phyloP scores from a whole-genome alignment of 2,888 invertebrate genomes.

The Tiliacea citrago region DNA sequence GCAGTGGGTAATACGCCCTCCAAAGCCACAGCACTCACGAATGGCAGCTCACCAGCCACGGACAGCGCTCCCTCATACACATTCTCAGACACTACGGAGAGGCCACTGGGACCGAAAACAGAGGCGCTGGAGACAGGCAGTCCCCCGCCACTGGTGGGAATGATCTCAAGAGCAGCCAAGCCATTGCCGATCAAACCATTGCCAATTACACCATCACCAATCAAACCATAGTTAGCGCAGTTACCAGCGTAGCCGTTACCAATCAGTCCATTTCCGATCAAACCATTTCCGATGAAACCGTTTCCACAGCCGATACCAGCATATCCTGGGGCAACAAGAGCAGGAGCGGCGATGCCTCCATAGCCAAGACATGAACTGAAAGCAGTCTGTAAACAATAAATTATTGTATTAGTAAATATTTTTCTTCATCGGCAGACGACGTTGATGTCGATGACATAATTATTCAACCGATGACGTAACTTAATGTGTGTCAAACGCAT shows the following conservation, averaged over 20 bases:
- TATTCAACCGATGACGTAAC: not conserved
- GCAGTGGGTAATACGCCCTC: too few species aligned
- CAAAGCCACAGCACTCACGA: constrained; percentile 49
- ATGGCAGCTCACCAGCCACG: constrained; percentile 57
- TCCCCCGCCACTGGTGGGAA: constrained; percentile 56
- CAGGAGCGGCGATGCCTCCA: not conserved
- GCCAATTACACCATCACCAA: too few species aligned
- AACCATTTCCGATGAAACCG: too few species aligned
- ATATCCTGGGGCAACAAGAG: constrained; percentile 12
- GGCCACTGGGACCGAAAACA: constrained; percentile 44
- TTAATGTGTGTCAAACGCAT: not conserved
- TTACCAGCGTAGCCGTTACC: not conserved
- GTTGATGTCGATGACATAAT: not conserved
- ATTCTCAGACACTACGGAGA: constrained; percentile 61
- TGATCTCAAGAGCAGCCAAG: constrained; percentile 51
- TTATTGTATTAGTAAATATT: not conserved
- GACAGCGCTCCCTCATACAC: constrained; percentile 54
- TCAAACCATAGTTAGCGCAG: not conserved
- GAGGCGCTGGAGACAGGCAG: constrained; percentile 55
- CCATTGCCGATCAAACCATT: constrained; percentile 19
- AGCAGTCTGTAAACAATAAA: not conserved
- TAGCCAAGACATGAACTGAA: constrained; percentile 15
- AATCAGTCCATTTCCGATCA: not conserved
- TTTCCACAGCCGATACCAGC: not conserved
- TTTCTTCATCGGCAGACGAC: not conserved